phyloP scores from a whole-genome alignment of 1,140 invertebrate genomes.

The Nixonia krombeini region DNA sequence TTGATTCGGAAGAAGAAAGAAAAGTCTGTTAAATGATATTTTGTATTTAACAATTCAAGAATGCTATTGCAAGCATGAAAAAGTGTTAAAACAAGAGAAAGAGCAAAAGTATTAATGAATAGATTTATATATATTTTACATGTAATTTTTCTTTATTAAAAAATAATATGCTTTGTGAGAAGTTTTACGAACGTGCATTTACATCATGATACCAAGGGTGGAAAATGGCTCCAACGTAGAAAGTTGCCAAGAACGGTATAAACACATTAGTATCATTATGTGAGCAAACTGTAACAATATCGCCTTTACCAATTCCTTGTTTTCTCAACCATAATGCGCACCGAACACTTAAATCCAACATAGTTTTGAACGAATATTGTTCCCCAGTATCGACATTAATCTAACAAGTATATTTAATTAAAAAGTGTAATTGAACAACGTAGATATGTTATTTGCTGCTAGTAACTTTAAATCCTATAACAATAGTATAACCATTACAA shows the following conservation, averaged over 20 bases:
- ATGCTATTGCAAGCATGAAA: too few relatives aligned
- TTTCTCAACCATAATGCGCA: constrained; percentile 63
- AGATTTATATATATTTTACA: too few relatives aligned
- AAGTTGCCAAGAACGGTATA: constrained; percentile 65
- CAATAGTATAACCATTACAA: neutral
- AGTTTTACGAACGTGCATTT: too few relatives aligned
- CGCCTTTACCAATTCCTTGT: constrained; percentile 61
- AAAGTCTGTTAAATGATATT: too few relatives aligned
- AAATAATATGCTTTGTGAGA: too few relatives aligned
- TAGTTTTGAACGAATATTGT: constrained; percentile 62
- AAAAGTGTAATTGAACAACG: constrained; percentile 1
- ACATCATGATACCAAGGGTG: constrained; percentile 24
- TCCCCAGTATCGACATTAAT: constrained; percentile 69
- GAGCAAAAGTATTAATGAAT: too few relatives aligned
- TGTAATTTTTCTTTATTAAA: too few relatives aligned
- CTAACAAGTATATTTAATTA: constrained; percentile 14
- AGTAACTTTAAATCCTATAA: too few relatives aligned
- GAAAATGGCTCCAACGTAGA: constrained; percentile 62
- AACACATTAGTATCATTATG: constrained; percentile 65
- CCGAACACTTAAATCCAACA: constrained; percentile 59
- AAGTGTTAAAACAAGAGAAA: too few relatives aligned
- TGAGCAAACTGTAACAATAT: constrained; percentile 65
- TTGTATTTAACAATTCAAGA: too few relatives aligned
- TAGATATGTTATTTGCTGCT: too few relatives aligned
- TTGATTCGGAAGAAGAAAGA: too few relatives aligned